Conservation (phyloP, 2,888 invertebrate species). For the Callosobruchus maculatus region DNA sequence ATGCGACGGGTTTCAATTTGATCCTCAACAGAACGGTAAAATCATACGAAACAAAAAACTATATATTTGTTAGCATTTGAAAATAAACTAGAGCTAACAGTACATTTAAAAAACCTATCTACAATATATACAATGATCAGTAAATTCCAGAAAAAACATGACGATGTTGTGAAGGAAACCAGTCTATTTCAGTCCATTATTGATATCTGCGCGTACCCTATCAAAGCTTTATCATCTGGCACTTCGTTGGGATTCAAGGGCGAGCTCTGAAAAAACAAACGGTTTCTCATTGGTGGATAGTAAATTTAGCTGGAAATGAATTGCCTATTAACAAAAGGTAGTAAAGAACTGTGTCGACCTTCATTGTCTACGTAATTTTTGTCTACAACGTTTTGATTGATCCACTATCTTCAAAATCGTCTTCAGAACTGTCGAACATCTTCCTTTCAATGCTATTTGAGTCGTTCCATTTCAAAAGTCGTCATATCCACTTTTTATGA, state of each 20-base stretch:
- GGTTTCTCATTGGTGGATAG: background rate
- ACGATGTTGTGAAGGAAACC: slow-evolving; percentile 19
- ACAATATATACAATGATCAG: slow-evolving; percentile 38
- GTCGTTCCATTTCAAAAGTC: too few relatives aligned
- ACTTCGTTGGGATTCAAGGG: slow-evolving; percentile 71
- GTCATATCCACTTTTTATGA: too few relatives aligned
- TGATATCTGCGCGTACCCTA: slow-evolving; percentile 97
- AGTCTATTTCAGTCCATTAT: slow-evolving; percentile 68
- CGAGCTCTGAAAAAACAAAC: slow-evolving; percentile 54
- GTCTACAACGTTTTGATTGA: too few relatives aligned
- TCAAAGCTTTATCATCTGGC: slow-evolving; percentile 89
- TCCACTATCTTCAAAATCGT: too few relatives aligned
- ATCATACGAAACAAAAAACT: background rate
- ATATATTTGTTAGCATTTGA: background rate
- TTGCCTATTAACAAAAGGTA: too few relatives aligned
- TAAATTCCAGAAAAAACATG: slow-evolving; percentile 37
- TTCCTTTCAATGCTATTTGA: too few relatives aligned
- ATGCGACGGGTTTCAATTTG: background rate
- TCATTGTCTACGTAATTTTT: too few relatives aligned
- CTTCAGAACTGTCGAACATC: too few relatives aligned
- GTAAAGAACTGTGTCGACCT: too few relatives aligned
- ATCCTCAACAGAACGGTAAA: background rate
- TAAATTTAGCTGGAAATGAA: too few relatives aligned
- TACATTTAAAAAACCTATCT: slow-evolving; percentile 30
- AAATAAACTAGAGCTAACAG: background rate